Base-by-base conservation (phyloP, 2,888 invertebrate genomes). In the Thereva unica region DNA sequence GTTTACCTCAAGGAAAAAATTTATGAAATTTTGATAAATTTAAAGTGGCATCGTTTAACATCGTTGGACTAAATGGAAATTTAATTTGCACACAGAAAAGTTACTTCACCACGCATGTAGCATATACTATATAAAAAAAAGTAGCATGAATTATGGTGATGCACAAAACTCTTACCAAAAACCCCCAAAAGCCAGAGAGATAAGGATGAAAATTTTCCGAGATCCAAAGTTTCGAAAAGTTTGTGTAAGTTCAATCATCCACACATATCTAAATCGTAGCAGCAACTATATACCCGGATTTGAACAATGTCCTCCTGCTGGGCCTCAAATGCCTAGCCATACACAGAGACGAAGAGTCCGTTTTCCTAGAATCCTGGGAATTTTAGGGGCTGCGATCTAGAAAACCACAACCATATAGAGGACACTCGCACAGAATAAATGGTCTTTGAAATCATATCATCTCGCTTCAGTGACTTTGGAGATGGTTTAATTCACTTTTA, bases 401-500 rank as follows among this genome's bases (percentile, higher is more conserved):
- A 42, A 61, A 50, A 61, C 61, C 61, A 61, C 61, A 61, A 57
- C 42, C 66, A 66, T 66, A 57, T 56, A 42, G 57, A 42, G 57
- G 66, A 56, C 57, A 57, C 66, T 66, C 35, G 47, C 50, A 67
- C 59, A 67, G 53, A 67, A 67, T 61, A 67, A 67, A 67, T 67
- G 67, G 67, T 59, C 67, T 67, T 59, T 67, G 67, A 67, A 67
- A 67, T 67, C 67, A 67, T 67, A 67, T 59, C 67, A 67, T 67
- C 59, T 67, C 67, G 61, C 61, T 67, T 67, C 61, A 61, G 67
- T 61, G 49, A 67, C 59, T 67, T 65, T 67, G 53, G 67, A 67
- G 67, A 67, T 67, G 67, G 67, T 67, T 67, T 67, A 67, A 67
- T 67, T 67, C 67, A 67, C 53, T 67, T 67, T 67, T 67, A 67